Evolutionary conservation across 2,113 vertebrate species (phyloP).

Genomic region (Carlito syrichta): DNA sequence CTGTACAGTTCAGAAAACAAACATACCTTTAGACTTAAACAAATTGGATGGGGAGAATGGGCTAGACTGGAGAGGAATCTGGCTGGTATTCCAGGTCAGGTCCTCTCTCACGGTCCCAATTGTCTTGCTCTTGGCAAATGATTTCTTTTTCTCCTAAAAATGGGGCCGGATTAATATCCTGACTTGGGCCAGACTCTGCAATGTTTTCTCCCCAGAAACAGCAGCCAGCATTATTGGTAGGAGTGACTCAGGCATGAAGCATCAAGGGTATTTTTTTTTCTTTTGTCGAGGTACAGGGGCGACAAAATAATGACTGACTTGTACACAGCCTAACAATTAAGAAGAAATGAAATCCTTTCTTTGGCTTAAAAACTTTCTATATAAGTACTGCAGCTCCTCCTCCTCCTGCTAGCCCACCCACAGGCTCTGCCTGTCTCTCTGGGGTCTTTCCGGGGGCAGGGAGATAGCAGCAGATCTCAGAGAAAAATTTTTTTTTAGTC

Average conservation of each 20-base stretch:
- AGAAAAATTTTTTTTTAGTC: constrained; percentile 16
- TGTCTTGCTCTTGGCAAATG: constrained; percentile 51
- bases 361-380: constrained; percentile 63
- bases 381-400: background rate
- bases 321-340: constrained; percentile 69
- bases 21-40: constrained; percentile 21
- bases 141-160: constrained; percentile 56
- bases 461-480: background rate
- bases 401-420: constrained; percentile 41
- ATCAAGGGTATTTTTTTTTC: background rate
- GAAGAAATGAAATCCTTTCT: constrained; percentile 68
- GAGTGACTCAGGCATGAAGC: constrained; percentile 52
- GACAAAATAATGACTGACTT: constrained; percentile 72
- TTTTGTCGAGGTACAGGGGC: constrained; percentile 16
- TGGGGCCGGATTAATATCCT: constrained; percentile 12
- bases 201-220: constrained; percentile 37
- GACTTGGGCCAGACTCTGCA: constrained; percentile 20
- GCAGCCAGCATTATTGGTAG: constrained; percentile 26
- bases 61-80: constrained; percentile 45
- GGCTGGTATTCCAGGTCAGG: constrained; percentile 40
- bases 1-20: background rate
- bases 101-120: background rate
- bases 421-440: constrained; percentile 30
- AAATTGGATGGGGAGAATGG: background rate
- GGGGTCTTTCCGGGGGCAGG: constrained; percentile 10